Evolutionary conservation across 1,140 invertebrate genomes (phyloP), one percentile per base, ranked within the genome.

Genomic region (Pantala flavescens): DNA sequence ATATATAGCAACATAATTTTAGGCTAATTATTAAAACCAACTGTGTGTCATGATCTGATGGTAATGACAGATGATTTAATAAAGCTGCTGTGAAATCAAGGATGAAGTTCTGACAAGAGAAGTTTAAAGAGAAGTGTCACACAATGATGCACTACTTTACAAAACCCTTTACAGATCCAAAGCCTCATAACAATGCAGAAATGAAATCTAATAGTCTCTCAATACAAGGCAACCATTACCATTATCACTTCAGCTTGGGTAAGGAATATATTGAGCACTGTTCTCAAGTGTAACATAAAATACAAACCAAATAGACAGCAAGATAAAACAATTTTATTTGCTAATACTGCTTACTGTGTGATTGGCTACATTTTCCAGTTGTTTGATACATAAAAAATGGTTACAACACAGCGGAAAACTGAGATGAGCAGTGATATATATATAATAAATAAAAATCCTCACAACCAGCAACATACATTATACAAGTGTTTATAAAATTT

Each of bases 341-440:
- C 49, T 63, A 63, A 63, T 63, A 63, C 49, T 63, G 49, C n/a
- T 63, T 63, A 63, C 49, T 63, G 49, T 63, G 49, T 63, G 49
- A 63, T 63, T 63, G 49, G 49, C 14, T 63, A 63, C 49, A 63
- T 63, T 63, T 63, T 63, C 49, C 49, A 63, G 49, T 63, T 63
- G 49, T 63, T 63, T 63, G n/a, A 19, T 63, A 19, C n/a, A 63
- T 21, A 63, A 19, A 49, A 63, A 63, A 21, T 63, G 49, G 23
- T 72, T 72, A 72, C 71, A 24, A 42, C 23, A 19, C 23, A 19
- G 71, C 12, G 24, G 36, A 28, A 24, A 72, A 72, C 24, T 24
- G 71, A 72, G 71, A 72, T 24, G 23, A 72, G 71, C 71, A 72
- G 24, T 72, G 71, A 42, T 72, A 21, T 24, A 42, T 72, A 21